Evolutionary conservation across 2,113 vertebrate genomes (phyloP).

Genomic region (Prochilodus magdalenae): DNA sequence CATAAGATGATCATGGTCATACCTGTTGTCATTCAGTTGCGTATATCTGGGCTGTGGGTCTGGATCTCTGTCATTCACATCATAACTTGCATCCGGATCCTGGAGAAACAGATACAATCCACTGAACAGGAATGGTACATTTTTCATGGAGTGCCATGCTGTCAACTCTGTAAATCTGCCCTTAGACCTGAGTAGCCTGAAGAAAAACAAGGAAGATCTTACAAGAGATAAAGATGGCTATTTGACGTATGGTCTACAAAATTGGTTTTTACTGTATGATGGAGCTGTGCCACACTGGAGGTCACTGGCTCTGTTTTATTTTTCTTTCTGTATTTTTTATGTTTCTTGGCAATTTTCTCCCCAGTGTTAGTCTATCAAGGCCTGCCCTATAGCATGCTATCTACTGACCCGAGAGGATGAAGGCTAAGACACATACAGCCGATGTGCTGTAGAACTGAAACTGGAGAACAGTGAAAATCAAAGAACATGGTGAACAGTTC

Average conservation of each 20-base stretch:
- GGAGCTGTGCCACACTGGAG: not conserved
- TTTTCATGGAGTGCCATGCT: not conserved
- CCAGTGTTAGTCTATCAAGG: not conserved
- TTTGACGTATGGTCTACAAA: not conserved
- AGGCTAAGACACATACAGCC: not conserved
- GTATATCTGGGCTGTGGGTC: slow-evolving; percentile 97
- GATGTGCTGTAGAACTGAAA: no score
- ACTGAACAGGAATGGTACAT: not conserved
- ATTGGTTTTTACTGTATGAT: not conserved
- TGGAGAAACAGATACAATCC: slow-evolving; percentile 54
- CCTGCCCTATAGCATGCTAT: not conserved
- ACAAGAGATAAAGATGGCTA: not conserved
- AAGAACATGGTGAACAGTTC: not conserved
- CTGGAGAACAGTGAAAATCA: not conserved
- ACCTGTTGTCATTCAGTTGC: slow-evolving; percentile 97
- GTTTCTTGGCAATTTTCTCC: not conserved
- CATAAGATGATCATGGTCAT: no score
- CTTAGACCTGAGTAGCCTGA: not conserved
- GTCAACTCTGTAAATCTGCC: not conserved
- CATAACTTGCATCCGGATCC: slow-evolving; percentile 95
- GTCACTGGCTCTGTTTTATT: not conserved
- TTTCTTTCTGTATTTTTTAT: no score
- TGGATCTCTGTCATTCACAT: slow-evolving; percentile 94
- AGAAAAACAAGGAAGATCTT: not conserved
- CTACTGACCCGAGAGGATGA: not conserved